A percentile compares a stretch with the other conserved stretches of the same genome.
phyloP scores from a whole-genome alignment of 2,797 vertebrate genomes.

The Enteromius viviparus region DNA sequence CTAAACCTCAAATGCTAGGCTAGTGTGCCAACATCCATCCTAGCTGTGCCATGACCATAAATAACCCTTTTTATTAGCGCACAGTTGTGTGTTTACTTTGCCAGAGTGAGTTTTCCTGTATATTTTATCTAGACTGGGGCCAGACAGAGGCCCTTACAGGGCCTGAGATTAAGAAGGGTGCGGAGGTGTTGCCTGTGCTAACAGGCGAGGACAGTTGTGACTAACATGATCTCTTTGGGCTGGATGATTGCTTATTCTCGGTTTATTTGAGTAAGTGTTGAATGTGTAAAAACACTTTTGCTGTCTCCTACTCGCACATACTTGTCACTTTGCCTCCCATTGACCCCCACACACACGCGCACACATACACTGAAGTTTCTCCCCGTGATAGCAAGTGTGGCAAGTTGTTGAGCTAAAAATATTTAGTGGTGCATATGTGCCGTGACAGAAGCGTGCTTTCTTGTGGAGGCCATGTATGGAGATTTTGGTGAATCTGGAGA shows the following conservation, averaged over 20 bases:
- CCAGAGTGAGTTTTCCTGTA: constrained; percentile 39
- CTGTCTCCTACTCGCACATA: constrained; percentile 13
- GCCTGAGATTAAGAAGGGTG: not conserved
- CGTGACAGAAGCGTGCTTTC: constrained; percentile 11
- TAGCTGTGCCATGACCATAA: constrained; percentile 52
- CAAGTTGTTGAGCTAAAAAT: constrained; percentile 52
- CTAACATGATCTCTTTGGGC: not conserved
- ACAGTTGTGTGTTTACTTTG: constrained; percentile 56
- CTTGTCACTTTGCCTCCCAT: constrained; percentile 21
- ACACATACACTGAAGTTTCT: constrained; percentile 21
- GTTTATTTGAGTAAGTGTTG: constrained; percentile 20
- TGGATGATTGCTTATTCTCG: not conserved
- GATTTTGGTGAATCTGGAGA: constrained; percentile 5
- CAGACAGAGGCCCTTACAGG: not conserved
- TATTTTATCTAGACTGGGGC: constrained; percentile 17
- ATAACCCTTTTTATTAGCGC: constrained; percentile 58
- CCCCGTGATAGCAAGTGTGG: constrained; percentile 18
- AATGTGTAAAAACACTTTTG: constrained; percentile 33
- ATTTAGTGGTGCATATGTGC: constrained; percentile 23
- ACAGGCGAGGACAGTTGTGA: constrained; percentile 10
- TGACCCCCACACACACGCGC: constrained; percentile 14
- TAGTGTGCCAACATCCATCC: constrained; percentile 34
- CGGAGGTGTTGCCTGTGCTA: constrained; percentile 11
- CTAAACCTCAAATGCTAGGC: constrained; percentile 44
- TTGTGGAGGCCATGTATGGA: constrained; percentile 38